These are phyloP conservation scores for Aphidius gifuensis DNA, from an alignment of 1,140 invertebrate species.

Conservation along the genomic window DNA sequence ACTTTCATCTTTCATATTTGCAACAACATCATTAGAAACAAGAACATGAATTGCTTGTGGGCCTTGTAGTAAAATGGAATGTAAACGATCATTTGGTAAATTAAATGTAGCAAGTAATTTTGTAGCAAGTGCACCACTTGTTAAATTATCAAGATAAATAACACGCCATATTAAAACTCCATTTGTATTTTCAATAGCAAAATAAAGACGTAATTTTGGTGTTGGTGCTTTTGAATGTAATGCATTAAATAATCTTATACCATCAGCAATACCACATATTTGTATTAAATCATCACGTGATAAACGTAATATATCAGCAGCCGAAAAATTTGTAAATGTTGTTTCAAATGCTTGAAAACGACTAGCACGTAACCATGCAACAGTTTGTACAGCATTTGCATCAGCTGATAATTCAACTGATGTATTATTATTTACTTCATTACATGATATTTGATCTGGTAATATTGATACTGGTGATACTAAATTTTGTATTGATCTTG, in stretches of 20 bases:
- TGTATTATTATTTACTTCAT: not conserved
- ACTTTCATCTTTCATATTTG: constrained; percentile 64
- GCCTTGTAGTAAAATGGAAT: constrained; percentile 68
- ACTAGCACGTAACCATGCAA: constrained; percentile 75
- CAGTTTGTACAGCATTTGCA: constrained; percentile 68
- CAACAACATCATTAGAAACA: constrained; percentile 71
- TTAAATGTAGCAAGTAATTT: constrained; percentile 66
- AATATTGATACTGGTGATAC: constrained; percentile 39
- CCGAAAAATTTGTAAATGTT: constrained; percentile 82
- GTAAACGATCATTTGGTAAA: constrained; percentile 59
- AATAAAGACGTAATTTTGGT: constrained; percentile 77
- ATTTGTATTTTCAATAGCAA: constrained; percentile 63
- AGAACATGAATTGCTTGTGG: constrained; percentile 72
- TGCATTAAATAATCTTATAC: constrained; percentile 86
- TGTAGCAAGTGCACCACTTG: constrained; percentile 63
- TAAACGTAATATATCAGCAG: constrained; percentile 81
- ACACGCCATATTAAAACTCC: constrained; percentile 66
- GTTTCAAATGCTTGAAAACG: constrained; percentile 72
- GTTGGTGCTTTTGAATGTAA: constrained; percentile 74
- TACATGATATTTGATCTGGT: constrained; percentile 31
- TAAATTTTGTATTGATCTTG: constrained; percentile 29
- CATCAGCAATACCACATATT: constrained; percentile 89
- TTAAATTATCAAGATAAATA: constrained; percentile 70
- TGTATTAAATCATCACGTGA: constrained; percentile 88
- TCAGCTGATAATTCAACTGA: constrained; percentile 55